A percentile compares a stretch with the other conserved stretches of the same genome.
phyloP scores from a whole-genome alignment of 1,140 invertebrate species.

The Pygmarrhopalites habei region DNA sequence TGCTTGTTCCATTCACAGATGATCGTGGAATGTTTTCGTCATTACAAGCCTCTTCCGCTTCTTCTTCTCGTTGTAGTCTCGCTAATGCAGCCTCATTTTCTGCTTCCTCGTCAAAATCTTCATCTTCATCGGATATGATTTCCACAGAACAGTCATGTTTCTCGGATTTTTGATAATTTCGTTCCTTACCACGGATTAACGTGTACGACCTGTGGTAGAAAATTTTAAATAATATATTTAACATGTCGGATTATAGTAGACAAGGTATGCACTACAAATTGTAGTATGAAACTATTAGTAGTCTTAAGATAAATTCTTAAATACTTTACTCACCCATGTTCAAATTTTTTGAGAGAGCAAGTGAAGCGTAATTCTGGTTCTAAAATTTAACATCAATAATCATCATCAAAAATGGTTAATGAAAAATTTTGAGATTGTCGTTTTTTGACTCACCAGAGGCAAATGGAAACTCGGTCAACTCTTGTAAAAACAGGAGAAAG shows the following conservation, averaged over 20 bases:
- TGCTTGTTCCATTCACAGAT: neutral
- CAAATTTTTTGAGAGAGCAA: neutral
- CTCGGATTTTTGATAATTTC: neutral
- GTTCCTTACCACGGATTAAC: slow-evolving; percentile 17
- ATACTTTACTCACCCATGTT: neutral
- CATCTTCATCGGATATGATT: neutral
- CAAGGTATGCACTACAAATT: neutral
- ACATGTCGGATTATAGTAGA: neutral
- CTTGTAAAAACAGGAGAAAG: slow-evolving; percentile 33
- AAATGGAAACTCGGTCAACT: slow-evolving; percentile 33
- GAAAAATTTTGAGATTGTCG: no score
- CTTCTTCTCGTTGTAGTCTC: neutral
- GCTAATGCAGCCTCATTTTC: neutral
- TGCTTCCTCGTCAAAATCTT: neutral
- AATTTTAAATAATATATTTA: slow-evolving; percentile 8
- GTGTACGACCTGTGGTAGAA: slow-evolving; percentile 20
- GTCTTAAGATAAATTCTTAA: neutral
- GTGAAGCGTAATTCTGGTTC: neutral
- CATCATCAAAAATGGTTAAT: no score
- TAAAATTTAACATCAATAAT: no score
- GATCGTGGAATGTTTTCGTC: neutral
- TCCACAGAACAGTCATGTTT: neutral
- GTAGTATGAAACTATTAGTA: neutral
- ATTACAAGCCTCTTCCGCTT: neutral
- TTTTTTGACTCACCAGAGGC: slow-evolving; percentile 5